Evolutionary conservation across 1,140 invertebrate species (phyloP).

Genomic region (Lithobius niger): DNA sequence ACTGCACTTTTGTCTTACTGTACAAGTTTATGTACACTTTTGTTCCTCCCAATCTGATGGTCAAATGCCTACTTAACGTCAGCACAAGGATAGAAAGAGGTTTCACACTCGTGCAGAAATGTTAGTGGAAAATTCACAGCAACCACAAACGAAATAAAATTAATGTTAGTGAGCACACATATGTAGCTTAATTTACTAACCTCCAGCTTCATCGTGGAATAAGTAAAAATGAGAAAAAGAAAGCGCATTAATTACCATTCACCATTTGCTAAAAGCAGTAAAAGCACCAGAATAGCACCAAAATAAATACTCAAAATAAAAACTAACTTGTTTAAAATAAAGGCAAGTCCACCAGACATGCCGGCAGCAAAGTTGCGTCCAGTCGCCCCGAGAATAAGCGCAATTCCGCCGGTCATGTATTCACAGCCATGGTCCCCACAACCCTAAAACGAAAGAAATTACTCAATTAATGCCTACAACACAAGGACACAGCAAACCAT

Average conservation of each 20-base stretch:
- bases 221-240: background rate
- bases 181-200: background rate
- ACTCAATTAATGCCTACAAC: background rate
- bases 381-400: slow-evolving; percentile 82
- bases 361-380: slow-evolving; percentile 97
- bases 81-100: too few species aligned
- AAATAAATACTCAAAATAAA: background rate
- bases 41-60: too few species aligned
- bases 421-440: slow-evolving; percentile 99
- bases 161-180: background rate
- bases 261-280: background rate
- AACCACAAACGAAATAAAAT: background rate
- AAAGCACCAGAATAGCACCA: background rate
- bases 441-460: slow-evolving; percentile 40
- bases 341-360: slow-evolving; percentile 96
- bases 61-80: too few species aligned
- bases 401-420: slow-evolving; percentile 95
- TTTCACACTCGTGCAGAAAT: too few species aligned
- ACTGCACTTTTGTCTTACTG: too few species aligned
- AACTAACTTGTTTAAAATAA: slow-evolving; percentile 76
- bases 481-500: background rate
- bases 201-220: background rate
- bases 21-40: too few species aligned
- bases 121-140: too few species aligned
- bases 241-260: background rate